phyloP scores from a whole-genome alignment of 2,888 invertebrate species.

The Cetonia aurata region DNA sequence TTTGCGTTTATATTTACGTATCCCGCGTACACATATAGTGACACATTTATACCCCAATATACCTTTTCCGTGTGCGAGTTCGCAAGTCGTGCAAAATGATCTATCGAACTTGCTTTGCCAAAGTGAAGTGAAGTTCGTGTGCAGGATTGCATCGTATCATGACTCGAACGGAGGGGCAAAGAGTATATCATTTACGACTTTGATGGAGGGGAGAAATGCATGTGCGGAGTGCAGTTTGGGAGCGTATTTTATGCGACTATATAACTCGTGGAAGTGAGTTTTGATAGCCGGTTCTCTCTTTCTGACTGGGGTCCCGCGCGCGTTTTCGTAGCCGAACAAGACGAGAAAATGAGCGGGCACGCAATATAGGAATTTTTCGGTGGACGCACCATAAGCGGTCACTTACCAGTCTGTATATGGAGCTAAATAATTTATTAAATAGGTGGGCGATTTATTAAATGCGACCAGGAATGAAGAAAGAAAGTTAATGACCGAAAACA shows the following conservation, averaged over 20 bases:
- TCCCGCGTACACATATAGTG: slow-evolving; percentile 3
- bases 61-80: slow-evolving; percentile 15
- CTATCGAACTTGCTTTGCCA: slow-evolving; percentile 65
- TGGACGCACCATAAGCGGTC: not conserved
- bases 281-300: slow-evolving; percentile 63
- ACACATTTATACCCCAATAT: not conserved
- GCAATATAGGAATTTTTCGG: not conserved
- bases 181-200: slow-evolving; percentile 64
- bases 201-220: slow-evolving; percentile 62
- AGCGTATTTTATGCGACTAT: slow-evolving; percentile 65
- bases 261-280: slow-evolving; percentile 66
- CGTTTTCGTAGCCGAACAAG: slow-evolving; percentile 3
- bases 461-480: too few relatives aligned
- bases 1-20: slow-evolving; percentile 2
- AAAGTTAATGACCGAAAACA: too few relatives aligned
- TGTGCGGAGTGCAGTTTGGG: slow-evolving; percentile 67
- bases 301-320: slow-evolving; percentile 13
- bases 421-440: too few relatives aligned
- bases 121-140: slow-evolving; percentile 62
- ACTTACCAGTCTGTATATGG: not conserved
- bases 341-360: not conserved
- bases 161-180: slow-evolving; percentile 59
- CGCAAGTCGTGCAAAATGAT: slow-evolving; percentile 57
- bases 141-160: slow-evolving; percentile 57
- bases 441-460: too few relatives aligned